Conservation (phyloP, 2,888 invertebrate genomes). For the Liposcelis brunnea region DNA sequence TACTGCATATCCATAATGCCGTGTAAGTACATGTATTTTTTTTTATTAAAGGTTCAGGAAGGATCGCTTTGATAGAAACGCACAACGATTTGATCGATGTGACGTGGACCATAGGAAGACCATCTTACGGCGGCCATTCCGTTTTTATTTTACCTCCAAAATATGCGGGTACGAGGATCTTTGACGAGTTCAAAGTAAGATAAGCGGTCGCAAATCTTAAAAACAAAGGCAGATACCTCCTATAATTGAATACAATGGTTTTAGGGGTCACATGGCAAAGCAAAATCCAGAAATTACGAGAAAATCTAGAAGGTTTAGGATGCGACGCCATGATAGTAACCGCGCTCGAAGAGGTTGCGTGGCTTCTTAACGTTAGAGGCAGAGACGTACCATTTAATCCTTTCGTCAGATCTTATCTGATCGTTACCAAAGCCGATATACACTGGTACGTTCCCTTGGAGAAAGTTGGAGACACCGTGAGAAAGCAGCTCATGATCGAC, state of each 20-base stretch:
- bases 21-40: too few species aligned
- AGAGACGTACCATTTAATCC: slow-evolving; percentile 68
- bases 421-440: slow-evolving; percentile 45
- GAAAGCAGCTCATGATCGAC: slow-evolving; percentile 33
- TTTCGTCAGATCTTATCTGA: slow-evolving; percentile 55
- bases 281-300: slow-evolving; percentile 51
- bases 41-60: neutral
- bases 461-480: slow-evolving; percentile 34
- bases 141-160: slow-evolving; percentile 42
- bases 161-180: slow-evolving; percentile 31
- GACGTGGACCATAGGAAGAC: slow-evolving; percentile 53
- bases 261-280: slow-evolving; percentile 53
- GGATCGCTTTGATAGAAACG: slow-evolving; percentile 17
- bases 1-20: too few species aligned
- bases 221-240: slow-evolving; percentile 6
- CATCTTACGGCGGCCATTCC: slow-evolving; percentile 34
- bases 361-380: slow-evolving; percentile 78
- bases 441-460: slow-evolving; percentile 50
- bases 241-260: slow-evolving; percentile 7
- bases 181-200: neutral
- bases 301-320: slow-evolving; percentile 38
- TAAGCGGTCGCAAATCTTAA: neutral
- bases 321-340: slow-evolving; percentile 70
- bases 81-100: slow-evolving; percentile 43
- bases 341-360: slow-evolving; percentile 73